Base-by-base conservation (phyloP, 1,140 invertebrate species). In the Lineus longissimus region DNA sequence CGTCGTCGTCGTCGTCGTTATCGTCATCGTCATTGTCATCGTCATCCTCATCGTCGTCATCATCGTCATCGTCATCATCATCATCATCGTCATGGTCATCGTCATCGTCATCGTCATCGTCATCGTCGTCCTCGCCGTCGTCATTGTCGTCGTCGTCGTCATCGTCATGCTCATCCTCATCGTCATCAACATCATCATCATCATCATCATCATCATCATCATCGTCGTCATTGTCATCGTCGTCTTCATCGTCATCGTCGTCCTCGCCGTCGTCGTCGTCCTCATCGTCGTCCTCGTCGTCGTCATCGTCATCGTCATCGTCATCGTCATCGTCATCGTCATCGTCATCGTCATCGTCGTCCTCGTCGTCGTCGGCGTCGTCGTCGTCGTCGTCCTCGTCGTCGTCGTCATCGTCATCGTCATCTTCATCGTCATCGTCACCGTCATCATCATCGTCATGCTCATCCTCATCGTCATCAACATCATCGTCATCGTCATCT, bases 311-410 rank as follows among this genome's bases (percentile, higher is more conserved):
- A 13, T 9, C 30, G 17, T 41, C 19, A 55, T 61, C 25, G 17
- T 33, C 30, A 55, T 23, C 30, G 13, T 61, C 41, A 61, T 61
- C 41, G 54, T 61, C 41, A 54, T 61, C 41, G 30, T 61, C 41
- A 61, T 61, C 41, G 54, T 61, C 59, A 54, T 54, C 59, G 54
- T 61, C 59, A 55, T 61, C 59, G 30, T 54, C n/a, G n/a, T n/a
- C n/a, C n/a, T n/a, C n/a, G n/a, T n/a, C n/a, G n/a, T n/a, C n/a
- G n/a, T n/a, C n/a, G n/a, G n/a, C n/a, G n/a, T n/a, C n/a, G n/a
- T n/a, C n/a, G n/a, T n/a, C 59, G 54, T 61, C 59, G 27, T 61
- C 59, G 27, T 61, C 59, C 54, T 61, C 59, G 27, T 61, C 59
- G 55, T 61, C 59, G 55, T 61, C 59, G 31, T 61, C 59, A 27